Evolutionary conservation across 2,797 vertebrate genomes (phyloP).

Genomic region (Danio choprae): DNA sequence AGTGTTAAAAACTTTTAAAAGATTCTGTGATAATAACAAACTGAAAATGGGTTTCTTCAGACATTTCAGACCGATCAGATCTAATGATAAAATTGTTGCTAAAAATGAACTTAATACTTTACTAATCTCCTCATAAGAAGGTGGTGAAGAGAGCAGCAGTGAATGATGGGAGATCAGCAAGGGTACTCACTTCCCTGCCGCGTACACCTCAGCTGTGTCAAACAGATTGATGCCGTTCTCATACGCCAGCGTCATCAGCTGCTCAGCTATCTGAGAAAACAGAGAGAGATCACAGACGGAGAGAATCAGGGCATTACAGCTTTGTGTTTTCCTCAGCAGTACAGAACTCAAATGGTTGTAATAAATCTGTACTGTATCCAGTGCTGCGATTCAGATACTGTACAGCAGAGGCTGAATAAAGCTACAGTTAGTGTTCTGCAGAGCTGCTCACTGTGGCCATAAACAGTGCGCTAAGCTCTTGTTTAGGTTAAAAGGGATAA

Average conservation of each 20-base stretch:
- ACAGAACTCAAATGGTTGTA: neutral
- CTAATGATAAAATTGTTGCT: neutral
- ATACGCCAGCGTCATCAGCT: constrained; percentile 93
- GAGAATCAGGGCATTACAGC: neutral
- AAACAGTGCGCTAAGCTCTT: neutral
- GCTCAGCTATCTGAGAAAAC: constrained; percentile 86
- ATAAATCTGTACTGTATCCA: neutral
- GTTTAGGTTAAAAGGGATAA: neutral
- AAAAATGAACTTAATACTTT: constrained; percentile 8
- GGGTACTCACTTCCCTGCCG: constrained; percentile 86
- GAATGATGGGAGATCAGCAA: constrained; percentile 10
- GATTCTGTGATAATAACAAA: neutral
- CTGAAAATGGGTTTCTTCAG: neutral
- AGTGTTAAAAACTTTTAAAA: neutral
- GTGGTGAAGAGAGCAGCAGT: neutral
- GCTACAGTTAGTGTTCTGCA: neutral
- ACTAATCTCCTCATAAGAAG: constrained; percentile 15
- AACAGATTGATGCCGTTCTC: constrained; percentile 96
- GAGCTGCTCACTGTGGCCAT: neutral
- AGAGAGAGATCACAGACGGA: constrained; percentile 28
- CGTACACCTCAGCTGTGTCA: constrained; percentile 93
- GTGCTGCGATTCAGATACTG: neutral
- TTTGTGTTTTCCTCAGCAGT: neutral
- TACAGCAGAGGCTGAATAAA: neutral
- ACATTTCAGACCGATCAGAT: neutral